Conservation (phyloP, 2,888 invertebrate species). For the Drosophila ustulata region DNA sequence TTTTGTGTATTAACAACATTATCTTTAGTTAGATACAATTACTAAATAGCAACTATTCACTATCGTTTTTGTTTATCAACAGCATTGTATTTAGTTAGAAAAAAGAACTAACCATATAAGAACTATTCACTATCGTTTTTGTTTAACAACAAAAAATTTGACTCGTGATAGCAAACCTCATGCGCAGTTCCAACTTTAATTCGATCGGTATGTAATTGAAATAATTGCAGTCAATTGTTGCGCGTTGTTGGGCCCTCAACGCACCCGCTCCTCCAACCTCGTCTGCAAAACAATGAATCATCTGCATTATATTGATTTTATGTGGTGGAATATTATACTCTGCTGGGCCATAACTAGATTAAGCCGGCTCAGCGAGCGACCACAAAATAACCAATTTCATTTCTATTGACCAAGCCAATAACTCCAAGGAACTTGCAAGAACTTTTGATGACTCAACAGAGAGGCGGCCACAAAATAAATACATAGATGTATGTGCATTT, state of each 20-base stretch:
- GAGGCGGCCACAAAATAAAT: slow-evolving; percentile 47
- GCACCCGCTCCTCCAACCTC: background rate
- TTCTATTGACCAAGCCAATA: slow-evolving; percentile 18
- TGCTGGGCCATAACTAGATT: slow-evolving; percentile 15
- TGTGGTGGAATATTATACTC: background rate
- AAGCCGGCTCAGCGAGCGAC: slow-evolving; percentile 7
- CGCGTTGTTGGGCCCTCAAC: background rate
- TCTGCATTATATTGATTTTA: slow-evolving; percentile 10
- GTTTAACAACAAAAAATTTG: background rate
- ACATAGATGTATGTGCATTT: background rate
- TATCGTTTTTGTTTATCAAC: too few species aligned
- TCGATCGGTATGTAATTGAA: background rate
- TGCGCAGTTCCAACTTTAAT: background rate
- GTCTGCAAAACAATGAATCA: background rate
- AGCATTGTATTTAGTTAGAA: too few species aligned
- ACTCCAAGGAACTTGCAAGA: slow-evolving; percentile 1
- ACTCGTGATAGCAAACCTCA: background rate
- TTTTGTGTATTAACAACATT: too few species aligned
- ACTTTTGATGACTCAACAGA: slow-evolving; percentile 64
- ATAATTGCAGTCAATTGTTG: background rate
- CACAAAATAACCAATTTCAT: slow-evolving; percentile 34
- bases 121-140: too few species aligned
- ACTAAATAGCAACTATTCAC: too few species aligned
- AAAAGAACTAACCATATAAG: too few species aligned
- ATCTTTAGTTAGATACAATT: too few species aligned